Percentiles rank a stretch among this genome's conserved stretches.
phyloP scores from a whole-genome alignment of 2,113 vertebrate species.

The Oceanites oceanicus region DNA sequence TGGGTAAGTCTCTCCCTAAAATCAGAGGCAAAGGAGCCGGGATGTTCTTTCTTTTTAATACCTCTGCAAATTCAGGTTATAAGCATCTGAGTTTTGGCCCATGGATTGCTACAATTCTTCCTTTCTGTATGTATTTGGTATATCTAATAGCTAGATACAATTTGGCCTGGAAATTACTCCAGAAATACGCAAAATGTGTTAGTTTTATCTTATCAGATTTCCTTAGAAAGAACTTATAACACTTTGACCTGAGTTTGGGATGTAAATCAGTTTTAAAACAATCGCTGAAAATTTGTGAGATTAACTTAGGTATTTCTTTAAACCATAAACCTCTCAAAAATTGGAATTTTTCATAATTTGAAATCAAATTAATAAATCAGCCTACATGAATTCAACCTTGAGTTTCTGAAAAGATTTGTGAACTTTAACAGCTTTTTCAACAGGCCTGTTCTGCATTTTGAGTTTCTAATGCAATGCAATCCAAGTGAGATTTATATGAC shows the following conservation, averaged over 20 bases:
- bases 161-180: neutral
- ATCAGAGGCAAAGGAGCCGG: neutral
- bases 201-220: neutral
- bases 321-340: neutral
- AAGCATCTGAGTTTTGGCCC: neutral
- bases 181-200: neutral
- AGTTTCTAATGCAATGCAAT: neutral
- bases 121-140: neutral
- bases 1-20: neutral
- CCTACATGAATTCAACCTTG: neutral
- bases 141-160: neutral
- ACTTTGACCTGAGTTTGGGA: neutral
- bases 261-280: neutral
- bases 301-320: neutral
- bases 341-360: neutral
- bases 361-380: neutral
- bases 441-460: neutral
- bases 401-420: conserved; percentile 11
- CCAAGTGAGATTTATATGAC: conserved; percentile 32
- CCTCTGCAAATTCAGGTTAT: neutral
- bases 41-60: neutral
- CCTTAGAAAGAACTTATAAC: neutral
- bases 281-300: neutral
- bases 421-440: neutral
- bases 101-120: neutral